Evolutionary conservation across 2,888 invertebrate genomes (phyloP).

Genomic region (Chloroclystis v-ata): DNA sequence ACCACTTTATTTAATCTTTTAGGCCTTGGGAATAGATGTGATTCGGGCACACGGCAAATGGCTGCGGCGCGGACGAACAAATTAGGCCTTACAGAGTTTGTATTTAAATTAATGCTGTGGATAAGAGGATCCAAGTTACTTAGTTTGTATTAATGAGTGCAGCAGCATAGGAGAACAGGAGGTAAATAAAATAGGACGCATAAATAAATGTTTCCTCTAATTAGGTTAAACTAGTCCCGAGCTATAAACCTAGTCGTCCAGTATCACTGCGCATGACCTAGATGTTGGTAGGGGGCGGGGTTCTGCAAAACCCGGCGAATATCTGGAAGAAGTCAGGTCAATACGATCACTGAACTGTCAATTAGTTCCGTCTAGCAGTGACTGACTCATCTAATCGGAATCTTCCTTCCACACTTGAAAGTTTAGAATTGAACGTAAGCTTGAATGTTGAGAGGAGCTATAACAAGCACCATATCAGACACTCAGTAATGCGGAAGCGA

Average conservation of each 20-base stretch:
- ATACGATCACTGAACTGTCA: slow-evolving; percentile 33
- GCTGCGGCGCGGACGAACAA: slow-evolving; percentile 15
- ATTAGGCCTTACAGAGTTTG: slow-evolving; percentile 11
- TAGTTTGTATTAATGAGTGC: background rate
- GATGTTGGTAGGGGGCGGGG: slow-evolving; percentile 52
- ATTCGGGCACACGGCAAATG: slow-evolving; percentile 22
- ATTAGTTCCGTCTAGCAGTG: slow-evolving; percentile 29
- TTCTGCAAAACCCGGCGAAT: slow-evolving; percentile 45
- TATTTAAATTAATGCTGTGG: background rate
- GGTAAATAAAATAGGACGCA: slow-evolving; percentile 6
- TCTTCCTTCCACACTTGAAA: slow-evolving; percentile 15
- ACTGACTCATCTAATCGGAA: slow-evolving; percentile 22
- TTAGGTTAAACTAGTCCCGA: slow-evolving; percentile 28
- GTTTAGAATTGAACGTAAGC: background rate
- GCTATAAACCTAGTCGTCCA: slow-evolving; percentile 37
- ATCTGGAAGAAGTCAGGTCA: slow-evolving; percentile 40
- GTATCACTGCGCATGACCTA: slow-evolving; percentile 55
- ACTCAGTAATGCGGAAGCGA: slow-evolving; percentile 6
- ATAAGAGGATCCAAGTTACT: background rate
- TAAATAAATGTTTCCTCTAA: slow-evolving; percentile 12
- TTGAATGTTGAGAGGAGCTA: background rate
- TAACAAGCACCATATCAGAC: background rate
- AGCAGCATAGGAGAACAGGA: too few relatives aligned
- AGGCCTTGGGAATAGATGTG: slow-evolving; percentile 24
- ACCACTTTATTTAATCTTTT: slow-evolving; percentile 32